These are phyloP conservation scores for Zenarchopterus dispar DNA, from an alignment of 2,797 vertebrate species.

Conservation along the genomic window DNA sequence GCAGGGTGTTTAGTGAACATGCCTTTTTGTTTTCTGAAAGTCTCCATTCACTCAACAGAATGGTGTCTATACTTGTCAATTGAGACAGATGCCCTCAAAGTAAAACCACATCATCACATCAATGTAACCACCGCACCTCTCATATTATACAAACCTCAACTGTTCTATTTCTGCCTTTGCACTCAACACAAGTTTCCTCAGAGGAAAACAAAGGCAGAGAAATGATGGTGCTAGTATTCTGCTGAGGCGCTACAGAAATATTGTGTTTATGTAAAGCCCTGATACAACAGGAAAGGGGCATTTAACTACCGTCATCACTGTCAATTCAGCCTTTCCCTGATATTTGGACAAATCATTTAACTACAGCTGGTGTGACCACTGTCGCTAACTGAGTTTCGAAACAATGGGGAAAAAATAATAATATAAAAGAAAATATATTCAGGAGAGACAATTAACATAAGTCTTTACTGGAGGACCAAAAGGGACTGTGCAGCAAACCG, in stretches of 20 bases:
- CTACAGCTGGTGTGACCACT: slow-evolving; percentile 64
- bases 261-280: slow-evolving; percentile 37
- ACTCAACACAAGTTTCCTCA: slow-evolving; percentile 29
- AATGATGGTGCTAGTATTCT: slow-evolving; percentile 37
- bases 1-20: slow-evolving; percentile 63
- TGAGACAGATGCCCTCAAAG: slow-evolving; percentile 63
- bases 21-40: slow-evolving; percentile 63
- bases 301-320: slow-evolving; percentile 42
- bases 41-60: slow-evolving; percentile 27
- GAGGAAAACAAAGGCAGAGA: slow-evolving; percentile 41
- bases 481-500: slow-evolving; percentile 24
- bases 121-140: slow-evolving; percentile 20
- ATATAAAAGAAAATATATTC: not conserved
- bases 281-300: slow-evolving; percentile 29
- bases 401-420: slow-evolving; percentile 34
- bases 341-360: slow-evolving; percentile 77
- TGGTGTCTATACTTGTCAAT: slow-evolving; percentile 62
- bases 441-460: slow-evolving; percentile 50
- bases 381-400: slow-evolving; percentile 47
- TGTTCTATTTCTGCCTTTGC: slow-evolving; percentile 48
- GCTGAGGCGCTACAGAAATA: slow-evolving; percentile 23
- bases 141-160: slow-evolving; percentile 32
- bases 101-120: slow-evolving; percentile 32
- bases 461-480: slow-evolving; percentile 28
- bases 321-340: slow-evolving; percentile 60